These are phyloP conservation scores for Lordiphosa collinella DNA, from an alignment of 1,140 invertebrate species.

Conservation along the genomic window DNA sequence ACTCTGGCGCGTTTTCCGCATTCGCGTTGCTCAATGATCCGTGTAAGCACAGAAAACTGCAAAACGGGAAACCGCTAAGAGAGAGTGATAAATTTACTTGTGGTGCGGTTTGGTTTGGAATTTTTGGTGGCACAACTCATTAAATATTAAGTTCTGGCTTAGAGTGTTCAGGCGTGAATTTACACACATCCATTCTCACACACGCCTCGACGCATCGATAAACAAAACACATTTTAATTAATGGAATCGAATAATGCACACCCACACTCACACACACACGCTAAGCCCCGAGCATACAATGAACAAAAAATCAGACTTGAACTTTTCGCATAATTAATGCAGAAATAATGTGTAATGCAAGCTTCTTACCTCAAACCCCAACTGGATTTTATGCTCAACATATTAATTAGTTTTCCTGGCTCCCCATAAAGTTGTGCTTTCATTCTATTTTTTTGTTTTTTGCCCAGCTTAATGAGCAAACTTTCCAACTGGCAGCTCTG, in stretches of 20 bases:
- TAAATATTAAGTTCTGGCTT: constrained; percentile 65
- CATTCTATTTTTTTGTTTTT: constrained; percentile 12
- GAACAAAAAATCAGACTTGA: constrained; percentile 4
- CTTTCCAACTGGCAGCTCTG: constrained; percentile 26
- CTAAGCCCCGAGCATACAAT: constrained; percentile 28
- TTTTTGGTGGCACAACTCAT: constrained; percentile 45
- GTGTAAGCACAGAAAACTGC: constrained; percentile 70
- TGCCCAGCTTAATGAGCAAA: constrained; percentile 56
- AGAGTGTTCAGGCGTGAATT: constrained; percentile 52
- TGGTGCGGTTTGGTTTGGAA: constrained; percentile 29
- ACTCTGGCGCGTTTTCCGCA: constrained; percentile 69
- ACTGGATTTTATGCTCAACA: constrained; percentile 50
- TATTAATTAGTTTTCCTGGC: constrained; percentile 68
- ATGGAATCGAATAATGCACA: constrained; percentile 57
- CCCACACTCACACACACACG: constrained; percentile 19
- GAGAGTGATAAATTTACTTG: constrained; percentile 30
- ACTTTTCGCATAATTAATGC: constrained; percentile 72
- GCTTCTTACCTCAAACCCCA: constrained; percentile 22
- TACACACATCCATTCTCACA: constrained; percentile 10
- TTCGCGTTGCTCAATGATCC: constrained; percentile 74
- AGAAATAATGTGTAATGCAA: constrained; percentile 55
- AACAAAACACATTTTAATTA: constrained; percentile 69
- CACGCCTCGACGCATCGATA: constrained; percentile 44
- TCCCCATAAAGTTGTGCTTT: constrained; percentile 1
- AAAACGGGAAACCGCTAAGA: constrained; percentile 41